Conservation (phyloP, 2,113 vertebrate species). For the Phalacrocorax carbo region DNA sequence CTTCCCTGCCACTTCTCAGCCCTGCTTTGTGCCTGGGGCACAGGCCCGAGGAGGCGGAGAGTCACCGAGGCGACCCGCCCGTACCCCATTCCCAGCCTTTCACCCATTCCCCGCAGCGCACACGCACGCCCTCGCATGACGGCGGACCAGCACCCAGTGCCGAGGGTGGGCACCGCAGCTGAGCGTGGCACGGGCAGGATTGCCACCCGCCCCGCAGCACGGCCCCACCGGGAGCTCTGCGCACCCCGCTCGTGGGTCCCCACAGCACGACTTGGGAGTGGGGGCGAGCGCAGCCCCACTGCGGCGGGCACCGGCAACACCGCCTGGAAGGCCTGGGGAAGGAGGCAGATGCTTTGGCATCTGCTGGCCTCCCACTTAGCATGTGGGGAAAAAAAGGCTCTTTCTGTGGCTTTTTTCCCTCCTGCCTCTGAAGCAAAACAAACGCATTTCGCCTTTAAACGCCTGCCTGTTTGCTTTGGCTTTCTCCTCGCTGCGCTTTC, state of each 20-base stretch:
- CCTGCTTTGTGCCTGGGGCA: background rate
- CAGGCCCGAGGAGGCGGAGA: background rate
- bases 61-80: fast-evolving
- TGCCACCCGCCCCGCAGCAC: fast-evolving
- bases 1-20: background rate
- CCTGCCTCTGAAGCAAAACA: background rate
- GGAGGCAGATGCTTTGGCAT: background rate
- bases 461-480: background rate
- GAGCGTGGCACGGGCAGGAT: background rate
- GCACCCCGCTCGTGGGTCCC: too few species aligned
- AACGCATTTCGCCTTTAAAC: background rate
- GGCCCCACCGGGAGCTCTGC: background rate
- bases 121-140: fast-evolving
- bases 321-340: background rate
- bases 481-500: background rate
- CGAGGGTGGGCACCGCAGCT: background rate
- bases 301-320: fast-evolving
- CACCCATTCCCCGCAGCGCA: background rate
- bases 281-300: background rate
- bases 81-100: background rate
- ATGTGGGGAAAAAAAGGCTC: background rate
- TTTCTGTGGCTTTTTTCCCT: background rate
- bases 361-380: background rate
- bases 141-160: background rate
- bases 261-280: fast-evolving